Base-by-base conservation (phyloP, 30 jellyfish, hydroid and myxozoan species). In the Rhopilema esculentum region DNA sequence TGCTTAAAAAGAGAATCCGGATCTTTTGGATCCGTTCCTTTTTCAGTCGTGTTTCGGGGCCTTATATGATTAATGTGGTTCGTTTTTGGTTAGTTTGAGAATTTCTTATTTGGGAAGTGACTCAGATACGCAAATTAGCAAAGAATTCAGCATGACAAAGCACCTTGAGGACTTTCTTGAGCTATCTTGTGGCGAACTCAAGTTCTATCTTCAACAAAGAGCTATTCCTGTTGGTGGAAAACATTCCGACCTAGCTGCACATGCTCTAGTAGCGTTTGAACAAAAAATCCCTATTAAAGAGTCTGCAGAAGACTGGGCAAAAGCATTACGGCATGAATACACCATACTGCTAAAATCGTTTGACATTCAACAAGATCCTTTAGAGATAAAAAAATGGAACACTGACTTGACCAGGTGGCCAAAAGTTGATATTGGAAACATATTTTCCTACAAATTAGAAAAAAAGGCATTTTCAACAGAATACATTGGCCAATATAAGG, bases 391-490 rank as follows among this genome's bases (percentile, higher is more conserved):
- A 4, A 27, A 49, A 49, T 80, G 90, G 79, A 80, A 30, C 90
- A 53, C 69, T 61, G 93, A 84, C 89, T 32, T 84, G 69, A 84
- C 48, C 66, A 70, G 25, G 51, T 87, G 96, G 91, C 91, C 92
- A 28, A 40, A 57, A 48, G 73, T 63, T 18, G 75, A 85, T 30
- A 25, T 61, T 27, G 94, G 91, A 8, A 69, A 85, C 52, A 62
- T 85, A 22, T 87, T 87, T 77, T 63, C 91, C 51, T 87, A 77
- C 68, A 76, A 76, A 25, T 66, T 77, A 66, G 74, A 51, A 27
- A 78, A 64, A 30, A 76, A 77, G 33, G 96, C 85, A 49, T 67
- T 87, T 75, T 9, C 52, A 17, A 67, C 86, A 6, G 91, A 85
- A 31, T 75, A 75, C 27, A 51, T 85, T 75, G 90, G 90, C 66